Conservation (phyloP, 2,888 invertebrate genomes). For the Epinotia demarniana region DNA sequence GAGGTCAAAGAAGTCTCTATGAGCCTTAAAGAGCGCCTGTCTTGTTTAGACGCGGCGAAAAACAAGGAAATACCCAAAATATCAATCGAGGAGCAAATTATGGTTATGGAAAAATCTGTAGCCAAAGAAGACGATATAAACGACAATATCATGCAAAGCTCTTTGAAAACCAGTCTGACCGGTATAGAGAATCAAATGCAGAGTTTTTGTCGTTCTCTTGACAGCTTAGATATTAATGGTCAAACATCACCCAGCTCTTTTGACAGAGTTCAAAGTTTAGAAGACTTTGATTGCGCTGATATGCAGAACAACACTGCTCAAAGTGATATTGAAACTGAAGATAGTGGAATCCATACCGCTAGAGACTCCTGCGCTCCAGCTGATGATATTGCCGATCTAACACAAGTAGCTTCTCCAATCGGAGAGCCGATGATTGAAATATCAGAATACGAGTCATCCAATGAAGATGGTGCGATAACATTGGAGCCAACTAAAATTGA, state of each 20-base stretch:
- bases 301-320: slow-evolving; percentile 84
- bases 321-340: slow-evolving; percentile 89
- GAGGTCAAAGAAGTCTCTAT: slow-evolving; percentile 81
- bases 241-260: slow-evolving; percentile 82
- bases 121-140: slow-evolving; percentile 60
- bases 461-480: slow-evolving; percentile 69
- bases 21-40: slow-evolving; percentile 82
- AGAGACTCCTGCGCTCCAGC: slow-evolving; percentile 91
- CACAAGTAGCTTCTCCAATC: slow-evolving; percentile 78
- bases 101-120: slow-evolving; percentile 63
- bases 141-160: slow-evolving; percentile 64
- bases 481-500: slow-evolving; percentile 67
- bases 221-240: slow-evolving; percentile 86
- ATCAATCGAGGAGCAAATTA: slow-evolving; percentile 70
- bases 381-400: slow-evolving; percentile 88
- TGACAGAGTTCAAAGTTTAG: slow-evolving; percentile 87
- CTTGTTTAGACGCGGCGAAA: slow-evolving; percentile 80
- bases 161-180: slow-evolving; percentile 71
- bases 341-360: slow-evolving; percentile 91
- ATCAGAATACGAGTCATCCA: slow-evolving; percentile 79
- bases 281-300: slow-evolving; percentile 86
- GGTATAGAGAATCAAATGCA: slow-evolving; percentile 84
- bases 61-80: slow-evolving; percentile 80
- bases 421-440: slow-evolving; percentile 76
- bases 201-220: slow-evolving; percentile 86